Base-by-base conservation (phyloP, 2,113 vertebrate genomes). In the Dendrocopos noguchii region DNA sequence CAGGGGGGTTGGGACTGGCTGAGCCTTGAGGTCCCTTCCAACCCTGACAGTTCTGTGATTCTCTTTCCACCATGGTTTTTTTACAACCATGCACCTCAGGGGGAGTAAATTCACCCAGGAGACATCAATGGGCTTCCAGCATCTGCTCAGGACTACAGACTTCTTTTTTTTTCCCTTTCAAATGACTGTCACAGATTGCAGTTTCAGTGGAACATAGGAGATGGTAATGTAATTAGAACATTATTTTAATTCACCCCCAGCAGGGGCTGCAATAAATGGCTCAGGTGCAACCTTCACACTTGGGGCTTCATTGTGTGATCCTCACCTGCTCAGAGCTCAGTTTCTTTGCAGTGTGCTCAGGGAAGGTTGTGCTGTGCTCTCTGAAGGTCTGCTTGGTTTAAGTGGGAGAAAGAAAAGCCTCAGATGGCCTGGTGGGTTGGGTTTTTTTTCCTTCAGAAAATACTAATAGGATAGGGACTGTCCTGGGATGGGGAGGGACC, bases 301-400 rank as follows among this genome's bases (percentile, higher is more conserved):
- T 84, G 5, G 4, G 28, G 44, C 63, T 91, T 94, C 93, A 90
- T 92, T 94, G 84, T 87, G n/a, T 31, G 20, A 34, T 93, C n/a
- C 86, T 90, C 55, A 33, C 55, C 33, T 28, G 44, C n/a, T 84
- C 47, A 12, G 76, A 93, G 70, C 33, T 81, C 78, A 44, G 33
- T 75, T 91, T 92, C 87, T 84, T 95, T 94, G 94, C 89, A 66
- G 31, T 55, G 67, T 66, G 12, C 56, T 80, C 18, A n/a, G 63
- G 82, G 64, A 89, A 89, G 63, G 55, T 91, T 95, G 28, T 47
- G 17, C 15, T 90, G 47, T 73, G 36, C 73, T 92, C 66, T 81
- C 24, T 72, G 33, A 90, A 63, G n/a, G 29, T 84, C 90, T 88
- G 53, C 81, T 73, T 87, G 29, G 87, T 82, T 81, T 81, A 59